Evolutionary conservation across 2,113 vertebrate genomes (phyloP), one percentile per base, ranked within the genome.

Genomic region (Steatornis caripensis): DNA sequence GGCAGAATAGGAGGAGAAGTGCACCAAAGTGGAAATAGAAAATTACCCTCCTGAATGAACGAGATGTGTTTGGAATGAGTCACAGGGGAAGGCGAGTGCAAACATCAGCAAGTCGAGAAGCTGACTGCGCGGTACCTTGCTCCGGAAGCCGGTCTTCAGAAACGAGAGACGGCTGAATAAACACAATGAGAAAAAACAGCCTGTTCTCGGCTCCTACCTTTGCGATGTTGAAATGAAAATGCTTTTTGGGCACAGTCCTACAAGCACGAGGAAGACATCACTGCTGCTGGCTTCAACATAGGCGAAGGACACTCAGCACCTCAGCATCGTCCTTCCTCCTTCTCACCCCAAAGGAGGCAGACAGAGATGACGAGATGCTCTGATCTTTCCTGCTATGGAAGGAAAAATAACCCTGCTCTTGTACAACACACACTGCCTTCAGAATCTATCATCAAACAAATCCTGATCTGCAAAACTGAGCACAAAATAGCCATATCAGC

Each of bases 1-100:
- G 76, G 89, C 76, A 96, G 94, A 94, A 3, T 55, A 91, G 91
- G 95, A 96, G 88, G 87, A 95, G 80, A 83, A 93, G 87, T 58
- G 92, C 94, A 96, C 93, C 94, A 96, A 97, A 97, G 96, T 97
- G 96, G 97, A 98, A 98, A 97, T 87, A 97, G 97, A 96, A 98
- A 97, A 97, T 97, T 98, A 97, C 90, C 76, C 79, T 95, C 92
- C 90, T 94, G 85, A 95, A 92, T 94, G 95, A 95, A 87, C 43
- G 57, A 96, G 97, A 96, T 96, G 94, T 96, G 89, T 96, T 98
- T 96, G 88, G 96, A 97, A 94, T 97, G 97, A 98, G 94, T 97
- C 96, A 97, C 54, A 91, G 95, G 97, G 95, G 94, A 96, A 97
- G 96, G 85, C 84, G 53, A 98, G 94, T 96, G 97, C 95, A 97